Evolutionary conservation across 2,888 invertebrate species (phyloP), one percentile per base, ranked within the genome.

Genomic region (Dasysyrphus tricinctus): DNA sequence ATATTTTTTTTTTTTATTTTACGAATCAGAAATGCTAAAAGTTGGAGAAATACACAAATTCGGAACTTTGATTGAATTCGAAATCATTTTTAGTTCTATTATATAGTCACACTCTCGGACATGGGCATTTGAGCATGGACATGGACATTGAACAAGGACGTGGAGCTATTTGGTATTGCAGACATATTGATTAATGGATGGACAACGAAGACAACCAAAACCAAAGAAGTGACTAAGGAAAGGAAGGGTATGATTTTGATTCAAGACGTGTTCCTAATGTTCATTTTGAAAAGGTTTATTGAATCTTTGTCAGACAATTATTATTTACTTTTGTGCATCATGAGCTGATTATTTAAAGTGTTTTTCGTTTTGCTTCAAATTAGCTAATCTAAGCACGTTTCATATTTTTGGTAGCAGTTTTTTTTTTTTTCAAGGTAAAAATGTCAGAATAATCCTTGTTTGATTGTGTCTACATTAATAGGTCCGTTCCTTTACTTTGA

Each of bases 61-160:
- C 39, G n/a, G 49, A 49, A 72, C 44, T 37, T 72, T 63, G 67
- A 51, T 63, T 65, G 63, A 75, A 80, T 75, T 70, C 37, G 32
- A 80, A 75, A 80, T 80, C 44, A 63, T 76, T 57, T 1, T 6
- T 5, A 37, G 34, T 34, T 56, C n/a, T n/a, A 12, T 19, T 14
- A 29, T 14, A 29, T 63, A 56, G 49, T 47, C 54, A 67, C 19
- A 65, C 44, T 63, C 32, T 63, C 11, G 63, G 44, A 63, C 44
- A 42, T 61, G 61, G n/a, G 24, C 29, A 47, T 34, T 11, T 29
- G 61, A 14, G 24, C 29, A 61, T 44, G n/a, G n/a, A n/a, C n/a
- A n/a, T n/a, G n/a, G n/a, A n/a, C n/a, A n/a, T n/a, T n/a, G 42
- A 14, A 42, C 19, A 63, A 1, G 34, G 16, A 34, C 16, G 16